Evolutionary conservation across 2,797 vertebrate species (phyloP).

Genomic region (Siniperca obscura): DNA sequence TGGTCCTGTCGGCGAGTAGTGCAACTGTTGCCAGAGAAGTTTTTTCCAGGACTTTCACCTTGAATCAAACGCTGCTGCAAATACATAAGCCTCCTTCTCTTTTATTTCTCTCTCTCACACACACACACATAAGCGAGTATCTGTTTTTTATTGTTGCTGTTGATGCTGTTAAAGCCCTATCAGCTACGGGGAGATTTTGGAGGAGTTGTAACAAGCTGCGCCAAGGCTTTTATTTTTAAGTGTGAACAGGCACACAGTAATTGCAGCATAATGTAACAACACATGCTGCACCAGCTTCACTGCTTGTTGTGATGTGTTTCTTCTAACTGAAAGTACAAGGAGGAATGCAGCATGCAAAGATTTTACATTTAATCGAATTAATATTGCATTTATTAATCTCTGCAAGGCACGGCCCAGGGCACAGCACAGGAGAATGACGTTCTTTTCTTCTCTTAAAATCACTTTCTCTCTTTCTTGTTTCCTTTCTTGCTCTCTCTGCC

Average conservation of each 20-base stretch:
- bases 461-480: conserved; percentile 24
- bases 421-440: not conserved
- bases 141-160: conserved; percentile 69
- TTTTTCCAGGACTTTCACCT: conserved; percentile 74
- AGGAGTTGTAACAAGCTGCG: conserved; percentile 45
- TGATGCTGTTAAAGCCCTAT: conserved; percentile 55
- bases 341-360: conserved; percentile 4
- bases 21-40: conserved; percentile 48
- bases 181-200: conserved; percentile 53
- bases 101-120: conserved; percentile 40
- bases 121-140: conserved; percentile 31
- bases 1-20: conserved; percentile 77
- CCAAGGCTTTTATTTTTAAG: conserved; percentile 71
- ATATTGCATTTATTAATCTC: conserved; percentile 28
- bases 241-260: conserved; percentile 66
- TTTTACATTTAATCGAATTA: conserved; percentile 36
- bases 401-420: conserved; percentile 5
- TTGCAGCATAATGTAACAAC: conserved; percentile 47
- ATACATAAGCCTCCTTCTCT: conserved; percentile 60
- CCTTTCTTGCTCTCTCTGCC: conserved; percentile 5
- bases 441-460: conserved; percentile 28
- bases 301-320: conserved; percentile 29
- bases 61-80: conserved; percentile 60
- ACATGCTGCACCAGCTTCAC: conserved; percentile 39
- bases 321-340: conserved; percentile 31